These are phyloP conservation scores for Oncopodura yosiiana DNA, from an alignment of 1,140 invertebrate species.

Conservation along the genomic window DNA sequence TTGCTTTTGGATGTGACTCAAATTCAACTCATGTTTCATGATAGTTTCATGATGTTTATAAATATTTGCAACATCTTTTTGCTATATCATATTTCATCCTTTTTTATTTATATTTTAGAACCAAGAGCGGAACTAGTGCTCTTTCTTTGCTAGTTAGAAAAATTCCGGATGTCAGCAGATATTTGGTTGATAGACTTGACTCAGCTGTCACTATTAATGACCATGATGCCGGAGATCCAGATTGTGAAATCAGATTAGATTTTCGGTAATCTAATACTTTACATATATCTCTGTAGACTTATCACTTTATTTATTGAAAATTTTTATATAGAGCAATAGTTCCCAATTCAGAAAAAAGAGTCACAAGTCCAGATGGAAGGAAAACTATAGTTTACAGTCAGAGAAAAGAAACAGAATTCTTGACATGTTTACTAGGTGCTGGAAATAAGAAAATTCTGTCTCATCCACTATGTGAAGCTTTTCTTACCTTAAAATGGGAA, in stretches of 20 bases:
- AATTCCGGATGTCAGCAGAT: slow-evolving; percentile 65
- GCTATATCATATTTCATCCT: neutral
- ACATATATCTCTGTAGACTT: neutral
- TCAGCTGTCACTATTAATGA: slow-evolving; percentile 64
- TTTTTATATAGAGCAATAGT: slow-evolving; percentile 28
- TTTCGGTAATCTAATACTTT: slow-evolving; percentile 41
- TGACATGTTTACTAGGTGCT: slow-evolving; percentile 35
- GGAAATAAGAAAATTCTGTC: slow-evolving; percentile 46
- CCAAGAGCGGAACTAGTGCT: slow-evolving; percentile 66
- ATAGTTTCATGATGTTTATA: neutral
- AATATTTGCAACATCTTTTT: neutral
- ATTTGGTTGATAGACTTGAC: slow-evolving; percentile 59
- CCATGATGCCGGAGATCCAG: slow-evolving; percentile 68
- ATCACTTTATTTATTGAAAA: neutral
- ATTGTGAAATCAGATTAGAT: slow-evolving; percentile 68
- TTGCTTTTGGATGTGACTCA: neutral
- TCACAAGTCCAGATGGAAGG: neutral
- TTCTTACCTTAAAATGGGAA: slow-evolving; percentile 69
- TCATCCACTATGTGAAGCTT: slow-evolving; percentile 70
- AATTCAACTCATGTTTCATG: neutral
- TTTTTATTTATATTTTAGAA: slow-evolving; percentile 39
- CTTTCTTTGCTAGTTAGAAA: slow-evolving; percentile 67
- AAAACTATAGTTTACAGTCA: slow-evolving; percentile 22
- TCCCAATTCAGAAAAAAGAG: slow-evolving; percentile 26
- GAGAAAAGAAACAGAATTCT: slow-evolving; percentile 34